Base-by-base conservation (phyloP, 1,140 invertebrate genomes). In the Anoplolepis gracilipes region DNA sequence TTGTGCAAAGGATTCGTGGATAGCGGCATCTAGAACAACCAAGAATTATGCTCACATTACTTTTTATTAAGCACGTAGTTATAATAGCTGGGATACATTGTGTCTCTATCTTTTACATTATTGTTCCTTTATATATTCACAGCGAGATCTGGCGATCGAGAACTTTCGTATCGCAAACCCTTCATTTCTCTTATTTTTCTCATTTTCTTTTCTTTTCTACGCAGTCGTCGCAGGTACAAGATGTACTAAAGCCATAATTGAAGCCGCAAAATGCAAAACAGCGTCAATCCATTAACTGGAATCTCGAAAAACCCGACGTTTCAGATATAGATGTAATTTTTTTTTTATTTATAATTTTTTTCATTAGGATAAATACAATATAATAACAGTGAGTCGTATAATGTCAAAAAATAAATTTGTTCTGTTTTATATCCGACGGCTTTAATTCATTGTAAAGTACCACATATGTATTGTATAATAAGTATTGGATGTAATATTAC, bases 11-110 rank as follows among this genome's bases (percentile, higher is more conserved):
- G 92, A 92, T 90, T 93, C 94, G 90, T 92, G 92, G 90, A 93
- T 93, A 90, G 91, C 93, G 90, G 92, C 94, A 94, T 95, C 94
- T 95, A 94, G 92, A 95, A 95, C 94, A 95, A 94, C 92, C 90
- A 94, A 94, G 89, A 94, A 94, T 92, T 90, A 92, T 92, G 87
- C 77, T 92, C 90, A 91, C 87, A 90, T 94, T 93, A 94, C 72
- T 92, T 86, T 93, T 93, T 94, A 93, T 94, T 93, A 87, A 82
- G 36, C 46, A 64, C 39, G 13, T 88, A 73, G 76, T 88, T 86
- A 46, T 77, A 77, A 85, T 61, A n/a, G 49, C 42, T 75, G 62
- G 46, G 16, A 65, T 90, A 90, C 89, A 88, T 90, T 33, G 25
- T 85, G 19, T 87, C 30, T 85, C 82, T 88, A 55, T 90, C 39